Base-by-base conservation (phyloP, 1,140 invertebrate genomes). In the Tetramorium alpestre region DNA sequence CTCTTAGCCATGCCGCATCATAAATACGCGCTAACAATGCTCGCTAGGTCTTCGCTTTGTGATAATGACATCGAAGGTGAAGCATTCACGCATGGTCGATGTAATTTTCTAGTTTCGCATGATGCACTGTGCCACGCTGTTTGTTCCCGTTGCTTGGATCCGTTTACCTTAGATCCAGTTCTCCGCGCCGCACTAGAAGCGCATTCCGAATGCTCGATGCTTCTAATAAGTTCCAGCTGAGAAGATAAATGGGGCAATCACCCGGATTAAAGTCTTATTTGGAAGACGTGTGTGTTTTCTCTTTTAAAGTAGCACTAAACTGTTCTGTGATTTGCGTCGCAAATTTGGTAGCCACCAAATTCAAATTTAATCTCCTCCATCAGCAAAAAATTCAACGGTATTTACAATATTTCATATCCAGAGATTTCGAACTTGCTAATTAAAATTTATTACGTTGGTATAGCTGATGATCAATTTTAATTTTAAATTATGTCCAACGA, bases 1-100 rank as follows among this genome's bases (percentile, higher is more conserved):
- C 93, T 91, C 64, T 49, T 8, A 70, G 93, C 94, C 94, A 95
- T 88, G 78, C 73, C 85, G 92, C 90, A 89, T 94, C 88, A 86
- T 92, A 94, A 95, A 95, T 94, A 91, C 86, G 75, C 47, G 69
- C 67, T 87, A 94, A 93, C 92, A 90, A 93, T 87, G 90, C 75
- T 82, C 60, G 69, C 18, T 75, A 28, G 49, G 44, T 64, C 54
- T 3, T 51, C 75, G 76, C 18, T 64, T 54, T 41, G 77, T 56
- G 77, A 82, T 86, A 73, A 89, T 89, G 51, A 73, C 62, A 28
- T 58, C 33, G 64, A 81, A 81, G 65, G 25, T 41, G 3, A 51
- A 44, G 54, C 47, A 41, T 81, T 70, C 49, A 16, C 18, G 22
- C 33, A 11, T 22, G 3, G n/a, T 18, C 47, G 49, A 44, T n/a